Base-by-base conservation (phyloP, 2,888 invertebrate species). In the Pteria penguin region DNA sequence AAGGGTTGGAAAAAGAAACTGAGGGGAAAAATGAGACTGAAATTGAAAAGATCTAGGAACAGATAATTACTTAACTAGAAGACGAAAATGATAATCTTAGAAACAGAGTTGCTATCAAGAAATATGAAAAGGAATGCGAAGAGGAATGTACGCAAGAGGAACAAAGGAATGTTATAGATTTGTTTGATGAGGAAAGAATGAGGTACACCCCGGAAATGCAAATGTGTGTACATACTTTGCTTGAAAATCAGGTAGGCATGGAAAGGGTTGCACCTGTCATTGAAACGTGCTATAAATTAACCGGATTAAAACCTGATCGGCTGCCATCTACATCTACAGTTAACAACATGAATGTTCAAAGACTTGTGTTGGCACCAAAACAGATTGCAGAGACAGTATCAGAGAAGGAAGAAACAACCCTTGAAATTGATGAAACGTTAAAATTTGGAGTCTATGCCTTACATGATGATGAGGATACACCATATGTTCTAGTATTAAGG, bases 291-390 rank as follows among this genome's bases (percentile, higher is more conserved):
- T 62, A 71, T 33, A 29, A 24, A 67, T 18, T 68, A 4, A 54
- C 45, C 8, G 29, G 54, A 5, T 66, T 70, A 29, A 63, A 61
- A 29, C 60, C 61, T 11, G 61, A 71, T 54, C 54, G 5, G 58
- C 18, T 72, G 8, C 67, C 57, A 31, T 36, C 61, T 45, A 31
- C 36, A 36, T 27, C 58, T n/a, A 78, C 78, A 52, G 45, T 78
- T 2, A 71, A 72, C 29, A 71, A 72, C 60, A 75, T 75, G 75
- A 72, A 75, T 32, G 5, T 78, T 11, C 72, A 78, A 65, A 58
- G 65, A 62, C 45, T 75, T 8, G 63, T 45, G 22, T 22, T 78
- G 1, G 4, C 61, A 24, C 75, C 75, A 18, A 75, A 75, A 32
- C 75, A 78, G 22, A 32, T 77, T 5, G 45, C 45, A 5, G 45